Percentiles rank a stretch among this genome's conserved stretches.
Evolutionary conservation across 1,140 invertebrate species (phyloP).

Genomic region (Chelonus insularis): DNA sequence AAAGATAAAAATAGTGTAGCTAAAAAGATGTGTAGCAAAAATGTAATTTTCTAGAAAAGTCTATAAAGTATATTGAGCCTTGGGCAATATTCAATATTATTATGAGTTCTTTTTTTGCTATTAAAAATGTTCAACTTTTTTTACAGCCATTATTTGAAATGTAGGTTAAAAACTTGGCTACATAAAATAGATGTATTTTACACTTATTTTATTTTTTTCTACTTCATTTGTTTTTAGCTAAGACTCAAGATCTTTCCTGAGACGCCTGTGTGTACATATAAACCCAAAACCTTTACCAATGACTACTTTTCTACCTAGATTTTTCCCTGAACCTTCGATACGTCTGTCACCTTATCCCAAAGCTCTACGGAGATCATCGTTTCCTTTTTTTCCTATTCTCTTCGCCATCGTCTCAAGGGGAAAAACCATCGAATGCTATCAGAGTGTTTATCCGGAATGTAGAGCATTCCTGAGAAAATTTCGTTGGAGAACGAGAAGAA

Average conservation of each 20-base stretch:
- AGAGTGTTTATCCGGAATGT: not conserved
- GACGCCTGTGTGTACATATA: slow-evolving; percentile 18
- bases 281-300: not conserved
- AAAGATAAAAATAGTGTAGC: slow-evolving; percentile 2
- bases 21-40: slow-evolving; percentile 17
- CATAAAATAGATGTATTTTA: too few relatives aligned
- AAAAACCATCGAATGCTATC: not conserved
- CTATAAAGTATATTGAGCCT: too few relatives aligned
- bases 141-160: too few relatives aligned
- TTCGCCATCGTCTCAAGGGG: not conserved
- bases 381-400: slow-evolving; percentile 4
- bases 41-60: not conserved
- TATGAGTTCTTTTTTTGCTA: slow-evolving; percentile 2
- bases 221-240: too few relatives aligned
- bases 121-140: too few relatives aligned
- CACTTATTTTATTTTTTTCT: too few relatives aligned
- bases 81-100: too few relatives aligned
- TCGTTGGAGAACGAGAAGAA: not conserved
- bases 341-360: slow-evolving; percentile 34
- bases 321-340: slow-evolving; percentile 19
- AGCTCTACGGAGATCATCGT: slow-evolving; percentile 35
- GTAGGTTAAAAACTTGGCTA: too few relatives aligned
- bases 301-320: slow-evolving; percentile 10
- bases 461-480: not conserved
- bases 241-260: too few relatives aligned